Base-by-base conservation (phyloP, 2,888 invertebrate species). In the Drosophila fungiperda region DNA sequence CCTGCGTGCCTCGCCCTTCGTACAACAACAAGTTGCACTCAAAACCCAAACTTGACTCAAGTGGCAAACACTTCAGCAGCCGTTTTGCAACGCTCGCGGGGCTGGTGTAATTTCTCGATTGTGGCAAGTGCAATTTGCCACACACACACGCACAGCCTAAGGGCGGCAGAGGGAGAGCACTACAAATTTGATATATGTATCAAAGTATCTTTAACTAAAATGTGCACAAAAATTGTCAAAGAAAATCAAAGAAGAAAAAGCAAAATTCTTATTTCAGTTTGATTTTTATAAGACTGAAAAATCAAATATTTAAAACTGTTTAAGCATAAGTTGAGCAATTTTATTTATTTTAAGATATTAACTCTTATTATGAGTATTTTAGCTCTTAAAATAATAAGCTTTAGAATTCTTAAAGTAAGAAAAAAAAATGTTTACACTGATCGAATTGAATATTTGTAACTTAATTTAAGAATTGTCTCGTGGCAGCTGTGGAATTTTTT, bases 21-120 rank as follows among this genome's bases (percentile, higher is more conserved):
- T 57, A 2, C 11, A n/a, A 38, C 55, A 68, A 53, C 73, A 63
- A 70, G 72, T 73, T 69, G 69, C 68, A 74, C 59, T 72, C 54
- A 20, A 59, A 40, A 53, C 68, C 73, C 61, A 26, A 57, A 71
- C 71, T 77, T 69, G 57, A 74, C 73, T 82, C 68, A 82, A 86
- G 86, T 89, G 87, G 89, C 89, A 86, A 86, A 81, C 90, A 87
- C 89, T 87, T 75, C 65, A 68, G 65, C 80, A 67, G 60, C 67
- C 58, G 72, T 52, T 52, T 48, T 23, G 26, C 17, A 15, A 4
- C 2, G 50, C 17, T n/a, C 3, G 12, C 5, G n/a, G 15, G 48
- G 29, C 29, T 50, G 58, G 78, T 66, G 55, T 62, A 73, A 78
- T 57, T 81, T 74, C 57, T 53, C 55, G 29, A 45, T 52, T 57